phyloP scores from a whole-genome alignment of 2,113 vertebrate genomes.

The Grallaria varia region DNA sequence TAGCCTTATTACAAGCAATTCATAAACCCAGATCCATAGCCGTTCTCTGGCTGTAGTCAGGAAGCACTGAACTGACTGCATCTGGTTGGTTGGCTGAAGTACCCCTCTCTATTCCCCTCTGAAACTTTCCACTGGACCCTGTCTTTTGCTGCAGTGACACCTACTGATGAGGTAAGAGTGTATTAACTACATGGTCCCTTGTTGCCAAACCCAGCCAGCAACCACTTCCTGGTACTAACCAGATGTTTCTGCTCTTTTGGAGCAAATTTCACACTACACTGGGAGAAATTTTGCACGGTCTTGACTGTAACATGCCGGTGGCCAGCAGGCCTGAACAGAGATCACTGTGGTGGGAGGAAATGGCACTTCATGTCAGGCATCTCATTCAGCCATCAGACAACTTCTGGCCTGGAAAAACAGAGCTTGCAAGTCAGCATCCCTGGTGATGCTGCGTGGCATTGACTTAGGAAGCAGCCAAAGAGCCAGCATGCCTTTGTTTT shows the following conservation, averaged over 20 bases:
- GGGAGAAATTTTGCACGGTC: background rate
- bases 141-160: conserved; percentile 70
- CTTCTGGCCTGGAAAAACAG: background rate
- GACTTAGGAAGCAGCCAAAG: background rate
- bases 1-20: conserved; percentile 71
- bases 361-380: background rate
- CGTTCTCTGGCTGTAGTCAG: conserved; percentile 53
- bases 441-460: background rate
- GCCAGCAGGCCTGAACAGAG: background rate
- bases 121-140: conserved; percentile 64
- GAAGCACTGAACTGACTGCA: conserved; percentile 57
- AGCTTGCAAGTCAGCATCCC: background rate
- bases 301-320: background rate
- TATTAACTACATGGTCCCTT: conserved; percentile 34
- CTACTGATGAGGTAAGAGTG: conserved; percentile 72
- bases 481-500: background rate
- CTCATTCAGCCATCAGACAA: background rate
- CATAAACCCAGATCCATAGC: conserved; percentile 67
- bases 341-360: background rate
- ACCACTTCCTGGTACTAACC: conserved; percentile 67
- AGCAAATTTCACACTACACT: conserved; percentile 44
- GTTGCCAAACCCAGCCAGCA: conserved; percentile 54
- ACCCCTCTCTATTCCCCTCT: conserved; percentile 22
- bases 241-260: conserved; percentile 67
- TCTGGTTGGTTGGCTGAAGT: conserved; percentile 60